phyloP scores from a whole-genome alignment of 2,113 vertebrate genomes.

The Choloepus hoffmanni region DNA sequence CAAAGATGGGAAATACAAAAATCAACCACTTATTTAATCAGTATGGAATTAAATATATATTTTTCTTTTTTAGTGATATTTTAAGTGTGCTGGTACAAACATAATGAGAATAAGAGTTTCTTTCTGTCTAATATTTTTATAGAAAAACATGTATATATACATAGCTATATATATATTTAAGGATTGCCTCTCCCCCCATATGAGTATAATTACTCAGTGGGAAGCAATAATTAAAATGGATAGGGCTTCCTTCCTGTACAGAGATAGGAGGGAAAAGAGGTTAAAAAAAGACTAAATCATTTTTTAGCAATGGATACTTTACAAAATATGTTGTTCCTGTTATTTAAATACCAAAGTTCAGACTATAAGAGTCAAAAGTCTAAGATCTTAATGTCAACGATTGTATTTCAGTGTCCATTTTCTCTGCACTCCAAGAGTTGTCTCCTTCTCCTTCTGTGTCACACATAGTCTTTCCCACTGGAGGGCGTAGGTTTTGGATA shows the following conservation, averaged over 20 bases:
- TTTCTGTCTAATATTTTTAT: slow-evolving; percentile 60
- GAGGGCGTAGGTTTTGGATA: slow-evolving; percentile 86
- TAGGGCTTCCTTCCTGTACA: neutral
- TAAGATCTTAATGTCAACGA: slow-evolving; percentile 67
- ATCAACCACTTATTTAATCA: slow-evolving; percentile 52
- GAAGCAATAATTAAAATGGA: slow-evolving; percentile 47
- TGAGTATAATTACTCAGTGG: slow-evolving; percentile 48
- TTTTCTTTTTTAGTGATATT: slow-evolving; percentile 44
- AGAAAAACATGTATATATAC: slow-evolving; percentile 77
- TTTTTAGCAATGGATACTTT: slow-evolving; percentile 80
- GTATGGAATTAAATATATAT: slow-evolving; percentile 46
- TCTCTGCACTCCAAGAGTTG: slow-evolving; percentile 48
- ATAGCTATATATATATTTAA: slow-evolving; percentile 69
- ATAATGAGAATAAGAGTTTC: slow-evolving; percentile 39
- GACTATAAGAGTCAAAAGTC: slow-evolving; percentile 73
- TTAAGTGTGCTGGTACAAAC: slow-evolving; percentile 53
- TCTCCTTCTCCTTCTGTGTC: slow-evolving; percentile 77
- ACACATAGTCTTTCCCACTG: slow-evolving; percentile 92
- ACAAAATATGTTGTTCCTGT: slow-evolving; percentile 79
- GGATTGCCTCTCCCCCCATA: neutral
- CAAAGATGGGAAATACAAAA: slow-evolving; percentile 22
- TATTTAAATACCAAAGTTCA: slow-evolving; percentile 67
- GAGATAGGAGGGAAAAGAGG: slow-evolving; percentile 12
- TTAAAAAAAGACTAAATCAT: slow-evolving; percentile 39
- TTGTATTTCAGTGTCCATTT: slow-evolving; percentile 80